phyloP scores from a whole-genome alignment of 1,140 invertebrate species.

The Oryctes rhinoceros region DNA sequence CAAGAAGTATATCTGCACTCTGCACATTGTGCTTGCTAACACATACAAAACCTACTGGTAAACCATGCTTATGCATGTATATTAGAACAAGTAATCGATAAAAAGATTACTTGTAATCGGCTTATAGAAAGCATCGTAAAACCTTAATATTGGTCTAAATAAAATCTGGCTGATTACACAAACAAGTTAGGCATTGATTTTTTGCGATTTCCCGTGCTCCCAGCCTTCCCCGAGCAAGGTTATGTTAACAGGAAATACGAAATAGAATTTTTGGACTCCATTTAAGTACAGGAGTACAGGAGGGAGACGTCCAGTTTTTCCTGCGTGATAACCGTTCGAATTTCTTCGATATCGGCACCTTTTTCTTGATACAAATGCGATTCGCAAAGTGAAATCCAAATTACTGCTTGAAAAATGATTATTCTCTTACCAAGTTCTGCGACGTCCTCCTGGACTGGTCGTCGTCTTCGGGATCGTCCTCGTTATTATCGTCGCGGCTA shows the following conservation, averaged over 20 bases:
- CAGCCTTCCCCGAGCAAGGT: not conserved
- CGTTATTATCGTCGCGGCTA: conserved; percentile 56
- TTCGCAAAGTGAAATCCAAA: not conserved
- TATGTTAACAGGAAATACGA: not conserved
- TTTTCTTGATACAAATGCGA: not conserved
- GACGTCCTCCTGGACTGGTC: conserved; percentile 54
- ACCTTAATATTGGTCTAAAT: not conserved
- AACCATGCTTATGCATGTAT: not conserved
- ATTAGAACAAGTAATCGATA: not conserved
- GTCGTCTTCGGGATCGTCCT: conserved; percentile 57
- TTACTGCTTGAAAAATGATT: not conserved
- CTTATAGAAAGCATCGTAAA: not conserved
- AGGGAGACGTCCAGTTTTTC: not conserved
- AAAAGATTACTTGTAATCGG: not conserved
- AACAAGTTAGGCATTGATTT: not conserved
- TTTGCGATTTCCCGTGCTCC: not conserved
- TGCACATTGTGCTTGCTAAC: too few species aligned
- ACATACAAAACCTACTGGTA: too few species aligned
- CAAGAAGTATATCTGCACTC: too few species aligned
- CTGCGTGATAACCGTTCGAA: not conserved
- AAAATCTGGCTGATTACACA: not conserved
- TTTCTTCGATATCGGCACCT: not conserved
- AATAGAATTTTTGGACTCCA: not conserved
- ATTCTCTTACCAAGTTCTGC: conserved; percentile 52
- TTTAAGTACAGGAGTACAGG: not conserved